phyloP scores from a whole-genome alignment of 2,888 invertebrate species.

The Tribolium freemani region DNA sequence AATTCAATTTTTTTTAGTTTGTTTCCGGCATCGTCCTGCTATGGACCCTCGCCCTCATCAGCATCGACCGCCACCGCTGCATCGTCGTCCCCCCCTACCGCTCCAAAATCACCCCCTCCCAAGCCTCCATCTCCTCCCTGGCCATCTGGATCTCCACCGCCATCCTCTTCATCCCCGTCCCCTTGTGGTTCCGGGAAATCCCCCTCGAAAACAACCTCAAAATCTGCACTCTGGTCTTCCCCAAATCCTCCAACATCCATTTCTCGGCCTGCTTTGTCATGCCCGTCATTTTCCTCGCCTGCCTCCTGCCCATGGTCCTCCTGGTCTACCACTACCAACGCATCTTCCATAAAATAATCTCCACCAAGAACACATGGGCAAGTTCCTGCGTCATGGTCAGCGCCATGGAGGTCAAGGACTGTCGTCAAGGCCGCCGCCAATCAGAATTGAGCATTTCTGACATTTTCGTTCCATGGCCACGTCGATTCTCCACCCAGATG shows the following conservation, averaged over 20 bases:
- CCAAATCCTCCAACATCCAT: constrained; percentile 67
- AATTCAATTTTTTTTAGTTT: constrained; percentile 65
- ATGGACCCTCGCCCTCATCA: constrained; percentile 73
- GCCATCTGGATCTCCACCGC: constrained; percentile 70
- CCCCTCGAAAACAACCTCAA: constrained; percentile 54
- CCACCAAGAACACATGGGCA: constrained; percentile 70
- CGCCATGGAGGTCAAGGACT: constrained; percentile 54
- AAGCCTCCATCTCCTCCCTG: constrained; percentile 66
- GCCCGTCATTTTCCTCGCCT: constrained; percentile 69
- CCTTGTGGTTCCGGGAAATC: constrained; percentile 70
- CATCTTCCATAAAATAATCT: constrained; percentile 71
- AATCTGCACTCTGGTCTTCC: constrained; percentile 72
- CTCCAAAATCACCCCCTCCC: constrained; percentile 68
- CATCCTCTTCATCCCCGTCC: constrained; percentile 69
- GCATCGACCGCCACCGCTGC: constrained; percentile 72
- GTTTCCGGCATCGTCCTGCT: constrained; percentile 73
- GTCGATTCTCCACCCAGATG: constrained; percentile 67
- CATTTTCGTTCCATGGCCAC: constrained; percentile 68
- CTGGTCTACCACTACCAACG: constrained; percentile 71
- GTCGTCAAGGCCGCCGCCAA: constrained; percentile 63
- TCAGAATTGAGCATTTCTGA: constrained; percentile 70
- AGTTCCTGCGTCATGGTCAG: constrained; percentile 67
- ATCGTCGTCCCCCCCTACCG: constrained; percentile 72
- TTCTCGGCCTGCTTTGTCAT: constrained; percentile 70
- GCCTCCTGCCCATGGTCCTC: constrained; percentile 71